Base-by-base conservation (phyloP, 2,113 vertebrate species). In the Donacobius atricapilla region DNA sequence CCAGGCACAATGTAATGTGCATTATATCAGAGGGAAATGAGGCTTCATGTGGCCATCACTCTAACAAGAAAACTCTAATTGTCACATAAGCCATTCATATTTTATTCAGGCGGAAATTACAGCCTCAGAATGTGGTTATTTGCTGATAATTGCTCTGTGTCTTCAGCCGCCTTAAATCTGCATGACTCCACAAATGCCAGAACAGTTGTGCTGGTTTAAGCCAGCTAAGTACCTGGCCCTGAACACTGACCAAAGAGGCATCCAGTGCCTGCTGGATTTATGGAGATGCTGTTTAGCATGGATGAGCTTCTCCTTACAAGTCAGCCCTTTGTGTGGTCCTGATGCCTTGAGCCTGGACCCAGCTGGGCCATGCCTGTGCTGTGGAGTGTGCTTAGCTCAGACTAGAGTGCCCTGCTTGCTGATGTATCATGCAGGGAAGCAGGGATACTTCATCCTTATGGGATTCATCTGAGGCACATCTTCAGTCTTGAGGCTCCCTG, bases 351-450 rank as follows among this genome's bases (percentile, higher is more conserved):
- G 27, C 9, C 77, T 60, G 21, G 31, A 42, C 16, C 23, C 25
- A 42, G 15, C 24, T 60, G 2, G 8, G 31, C 48, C 3, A 2
- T 51, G 27, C 7, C n/a, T 22, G 19, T 51, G 39, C 18, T 30
- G 3, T 2, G 8, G 22, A 61, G 37, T 13, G 21, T 48, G 25
- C 39, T 69, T 51, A 68, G 18, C 24, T 27, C 44, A 37, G 40
- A 50, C 3, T 40, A 25, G 35, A 48, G 15, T 3, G 7, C 7
- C 18, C 68, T 47, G 24, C 27, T 60, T 7, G 9, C 18, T 21
- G 14, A 11, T 3, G 1, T 50, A 15, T 35, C 23, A 3, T 4
- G 27, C 6, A n/a, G 44, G 13, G 9, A 64, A 40, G 7, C 10
- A 68, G 35, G 51, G 42, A 69, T n/a, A 10, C 2, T 39, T 11